Conservation (phyloP, 2,888 invertebrate species). For the Nephrotoma appendiculata region DNA sequence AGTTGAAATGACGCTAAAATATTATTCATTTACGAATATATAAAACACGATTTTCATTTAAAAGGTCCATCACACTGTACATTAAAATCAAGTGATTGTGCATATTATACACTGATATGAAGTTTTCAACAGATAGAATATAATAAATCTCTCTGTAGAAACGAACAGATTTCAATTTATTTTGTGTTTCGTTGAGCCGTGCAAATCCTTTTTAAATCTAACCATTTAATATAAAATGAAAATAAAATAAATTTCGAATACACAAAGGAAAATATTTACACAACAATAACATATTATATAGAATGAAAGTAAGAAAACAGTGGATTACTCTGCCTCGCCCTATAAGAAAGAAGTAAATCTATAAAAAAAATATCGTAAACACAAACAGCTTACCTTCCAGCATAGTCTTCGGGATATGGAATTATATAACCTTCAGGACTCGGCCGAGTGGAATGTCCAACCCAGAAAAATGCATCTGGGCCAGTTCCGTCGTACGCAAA, state of each 20-base stretch:
- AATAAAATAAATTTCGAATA: background rate
- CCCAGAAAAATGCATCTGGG: conserved; percentile 84
- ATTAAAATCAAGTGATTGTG: background rate
- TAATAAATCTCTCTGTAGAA: background rate
- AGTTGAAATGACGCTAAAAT: no score
- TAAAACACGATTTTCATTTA: no score
- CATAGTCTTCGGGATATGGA: conserved; percentile 74
- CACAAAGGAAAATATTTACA: background rate
- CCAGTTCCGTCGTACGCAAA: conserved; percentile 82
- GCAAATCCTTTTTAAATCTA: background rate
- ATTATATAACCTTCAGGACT: conserved; percentile 71
- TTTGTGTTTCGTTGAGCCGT: background rate
- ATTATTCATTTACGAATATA: no score
- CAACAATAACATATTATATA: background rate
- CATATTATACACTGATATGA: background rate
- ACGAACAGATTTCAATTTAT: background rate
- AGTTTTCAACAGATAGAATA: background rate
- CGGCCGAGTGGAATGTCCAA: conserved; percentile 65
- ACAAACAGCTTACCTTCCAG: conserved; percentile 48
- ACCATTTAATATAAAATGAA: background rate
- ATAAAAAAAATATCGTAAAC: background rate
- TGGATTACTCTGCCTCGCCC: background rate
- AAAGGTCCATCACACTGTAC: background rate
- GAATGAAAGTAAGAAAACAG: background rate
- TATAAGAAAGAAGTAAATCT: background rate